Percentiles rank a stretch among this genome's conserved stretches.
phyloP scores from a whole-genome alignment of 2,888 invertebrate genomes.

The Nomada lathburiana region DNA sequence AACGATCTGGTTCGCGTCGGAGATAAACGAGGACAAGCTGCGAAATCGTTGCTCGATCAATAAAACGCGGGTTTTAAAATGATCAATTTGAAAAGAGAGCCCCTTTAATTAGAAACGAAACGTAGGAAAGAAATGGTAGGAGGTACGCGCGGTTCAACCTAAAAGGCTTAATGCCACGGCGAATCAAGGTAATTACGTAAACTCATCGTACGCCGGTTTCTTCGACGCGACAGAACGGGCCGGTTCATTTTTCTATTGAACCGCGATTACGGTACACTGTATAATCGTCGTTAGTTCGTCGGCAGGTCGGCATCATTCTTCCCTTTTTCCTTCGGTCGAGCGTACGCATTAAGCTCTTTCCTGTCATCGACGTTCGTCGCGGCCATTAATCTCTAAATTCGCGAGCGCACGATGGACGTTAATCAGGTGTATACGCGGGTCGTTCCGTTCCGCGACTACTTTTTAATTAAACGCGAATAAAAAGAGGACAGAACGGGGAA shows the following conservation, averaged over 20 bases:
- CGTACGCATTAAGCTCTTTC: conserved; percentile 66
- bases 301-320: conserved; percentile 56
- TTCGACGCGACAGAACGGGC: conserved; percentile 32
- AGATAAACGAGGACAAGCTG: neutral
- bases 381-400: conserved; percentile 73
- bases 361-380: conserved; percentile 62
- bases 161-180: neutral
- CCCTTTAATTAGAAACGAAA: no score
- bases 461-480: conserved; percentile 71
- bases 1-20: neutral
- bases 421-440: conserved; percentile 68
- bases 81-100: neutral
- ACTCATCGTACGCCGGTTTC: conserved; percentile 39
- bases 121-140: neutral
- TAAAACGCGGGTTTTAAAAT: neutral
- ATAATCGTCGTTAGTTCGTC: conserved; percentile 54
- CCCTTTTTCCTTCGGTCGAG: conserved; percentile 51
- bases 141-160: neutral
- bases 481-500: conserved; percentile 59
- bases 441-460: conserved; percentile 64
- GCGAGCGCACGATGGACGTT: conserved; percentile 67
- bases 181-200: conserved; percentile 34
- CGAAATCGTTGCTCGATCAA: neutral
- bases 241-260: conserved; percentile 57
- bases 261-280: conserved; percentile 33